These are phyloP conservation scores for Caenorhabditis plicata DNA, from an alignment of 2,888 invertebrate species.

Conservation along the genomic window DNA sequence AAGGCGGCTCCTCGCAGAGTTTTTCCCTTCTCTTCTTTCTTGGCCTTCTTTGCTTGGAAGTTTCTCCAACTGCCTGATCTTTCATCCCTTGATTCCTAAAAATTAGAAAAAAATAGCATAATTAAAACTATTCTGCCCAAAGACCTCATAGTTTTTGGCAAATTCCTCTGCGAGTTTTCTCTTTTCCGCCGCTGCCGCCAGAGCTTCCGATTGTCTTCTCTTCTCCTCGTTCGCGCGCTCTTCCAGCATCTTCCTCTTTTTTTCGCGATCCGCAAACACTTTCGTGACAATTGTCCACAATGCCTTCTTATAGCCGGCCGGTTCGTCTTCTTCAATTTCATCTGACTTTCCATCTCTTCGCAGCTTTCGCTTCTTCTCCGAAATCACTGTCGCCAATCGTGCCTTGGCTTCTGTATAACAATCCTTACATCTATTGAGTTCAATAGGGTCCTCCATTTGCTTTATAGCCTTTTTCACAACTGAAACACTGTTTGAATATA, in stretches of 20 bases:
- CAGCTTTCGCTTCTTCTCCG: constrained; percentile 88
- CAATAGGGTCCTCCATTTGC: constrained; percentile 84
- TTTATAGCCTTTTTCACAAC: constrained; percentile 78
- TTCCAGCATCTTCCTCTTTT: constrained; percentile 82
- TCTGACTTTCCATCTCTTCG: constrained; percentile 77
- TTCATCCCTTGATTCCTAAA: constrained; percentile 66
- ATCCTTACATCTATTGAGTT: constrained; percentile 88
- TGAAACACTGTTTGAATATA: constrained; percentile 57
- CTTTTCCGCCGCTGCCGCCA: constrained; percentile 88
- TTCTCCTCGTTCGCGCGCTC: constrained; percentile 85
- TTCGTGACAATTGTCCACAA: constrained; percentile 57
- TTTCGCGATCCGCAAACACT: constrained; percentile 85
- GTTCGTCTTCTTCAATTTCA: constrained; percentile 60
- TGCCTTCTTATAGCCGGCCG: constrained; percentile 58
- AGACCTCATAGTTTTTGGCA: constrained; percentile 99
- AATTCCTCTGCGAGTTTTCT: constrained; percentile 88
- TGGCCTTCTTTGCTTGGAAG: constrained; percentile 54
- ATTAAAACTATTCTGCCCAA: too few species aligned
- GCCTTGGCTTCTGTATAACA: constrained; percentile 96
- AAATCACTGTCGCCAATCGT: constrained; percentile 87
- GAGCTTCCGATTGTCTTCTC: constrained; percentile 82
- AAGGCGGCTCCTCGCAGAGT: constrained; percentile 58
- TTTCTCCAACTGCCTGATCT: constrained; percentile 63
- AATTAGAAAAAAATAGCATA: too few species aligned
- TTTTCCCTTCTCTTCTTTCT: constrained; percentile 60